Conservation (phyloP, 23 tunicate species). For the Trididemnum nubilum region DNA sequence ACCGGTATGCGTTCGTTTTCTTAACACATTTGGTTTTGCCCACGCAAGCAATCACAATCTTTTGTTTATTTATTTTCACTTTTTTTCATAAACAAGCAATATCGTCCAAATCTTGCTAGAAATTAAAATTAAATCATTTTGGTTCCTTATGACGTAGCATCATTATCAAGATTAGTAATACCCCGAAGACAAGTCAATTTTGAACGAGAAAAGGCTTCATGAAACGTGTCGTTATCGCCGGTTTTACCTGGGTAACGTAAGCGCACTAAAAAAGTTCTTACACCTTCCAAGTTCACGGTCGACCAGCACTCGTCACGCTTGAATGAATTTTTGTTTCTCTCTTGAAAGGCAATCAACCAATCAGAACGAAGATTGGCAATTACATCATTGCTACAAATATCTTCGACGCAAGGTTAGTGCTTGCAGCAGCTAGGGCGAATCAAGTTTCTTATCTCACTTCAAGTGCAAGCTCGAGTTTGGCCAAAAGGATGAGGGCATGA, state of each 20-base stretch:
- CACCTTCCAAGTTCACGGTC: neutral
- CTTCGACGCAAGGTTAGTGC: slow-evolving; percentile 1
- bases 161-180: neutral
- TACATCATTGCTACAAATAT: slow-evolving; percentile 28
- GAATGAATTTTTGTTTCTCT: neutral
- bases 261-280: slow-evolving; percentile 15
- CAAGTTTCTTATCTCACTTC: neutral
- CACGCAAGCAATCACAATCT: too few species aligned
- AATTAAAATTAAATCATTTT: too few species aligned
- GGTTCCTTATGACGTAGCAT: too few species aligned
- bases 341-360: neutral
- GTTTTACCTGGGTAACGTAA: neutral
- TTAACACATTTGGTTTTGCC: too few species aligned
- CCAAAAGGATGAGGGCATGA: neutral
- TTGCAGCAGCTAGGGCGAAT: neutral
- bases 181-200: slow-evolving; percentile 12
- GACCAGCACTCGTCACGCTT: neutral
- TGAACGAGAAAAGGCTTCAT: too few species aligned
- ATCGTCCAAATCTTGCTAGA: too few species aligned
- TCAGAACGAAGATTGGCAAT: slow-evolving; percentile 7
- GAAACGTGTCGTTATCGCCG: neutral
- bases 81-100: too few species aligned
- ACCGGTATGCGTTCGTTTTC: too few species aligned
- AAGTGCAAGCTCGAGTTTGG: neutral
- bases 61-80: too few species aligned